Base-by-base conservation (phyloP, 1,140 invertebrate species). In the Macrocentrus cingulum region DNA sequence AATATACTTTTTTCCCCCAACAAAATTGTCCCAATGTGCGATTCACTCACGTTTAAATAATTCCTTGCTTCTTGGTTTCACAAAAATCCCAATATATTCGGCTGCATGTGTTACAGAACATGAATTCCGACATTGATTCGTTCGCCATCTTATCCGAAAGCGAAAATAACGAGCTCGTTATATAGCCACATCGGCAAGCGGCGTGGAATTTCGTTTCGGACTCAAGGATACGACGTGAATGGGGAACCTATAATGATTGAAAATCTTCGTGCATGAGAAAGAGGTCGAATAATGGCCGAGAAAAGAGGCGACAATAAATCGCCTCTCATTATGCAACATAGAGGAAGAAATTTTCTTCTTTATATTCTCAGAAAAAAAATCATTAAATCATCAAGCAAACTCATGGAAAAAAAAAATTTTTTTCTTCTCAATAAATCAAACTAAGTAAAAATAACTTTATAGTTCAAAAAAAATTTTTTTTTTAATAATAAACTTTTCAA, bases 131-230 rank as follows among this genome's bases (percentile, higher is more conserved):
- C 39, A 56, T 56, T 48, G 54, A 56, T 48, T 34, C 44, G 22
- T 57, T 57, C 34, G 19, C 46, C 55, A 41, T 50, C 45, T 50
- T 57, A 56, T 44, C 15, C 37, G 20, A 41, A 56, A 57, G 36
- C 16, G 36, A 37, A 57, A 57, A 57, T 57, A 57, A 57, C 55
- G 55, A 57, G 55, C 55, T 57, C 55, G 55, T 57, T 57, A 57
- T n/a, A n/a, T 57, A 57, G 37, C 20, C 15, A 39, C 51, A 36
- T 23, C 45, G 32, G 32, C 32, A 22, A 48, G 6, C 22, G 37
- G 34, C 44, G 46, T 16, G 34, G 45, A 57, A 57, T 57, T 57
- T 57, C 34, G 55, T 57, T 49, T 45, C 45, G 54, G 44, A 56
- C 53, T 42, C 46, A 20, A 15, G 29, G 41, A 29, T 55, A 44